Evolutionary conservation across 2,113 vertebrate genomes (phyloP), one percentile per base, ranked within the genome.

Genomic region (Bombycilla garrulus): DNA sequence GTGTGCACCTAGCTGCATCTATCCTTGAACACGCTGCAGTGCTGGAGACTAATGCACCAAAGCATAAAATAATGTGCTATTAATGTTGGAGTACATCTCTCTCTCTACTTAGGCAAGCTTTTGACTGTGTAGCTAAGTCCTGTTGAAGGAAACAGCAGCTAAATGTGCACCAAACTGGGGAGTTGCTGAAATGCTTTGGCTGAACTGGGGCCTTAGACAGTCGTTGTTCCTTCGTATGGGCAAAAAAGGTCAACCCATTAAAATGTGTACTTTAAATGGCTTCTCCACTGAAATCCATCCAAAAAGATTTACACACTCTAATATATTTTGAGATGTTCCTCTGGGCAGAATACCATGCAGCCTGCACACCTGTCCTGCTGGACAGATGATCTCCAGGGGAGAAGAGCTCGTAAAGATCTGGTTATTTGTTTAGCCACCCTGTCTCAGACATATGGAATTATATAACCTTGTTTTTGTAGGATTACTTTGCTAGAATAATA

Each of bases 401-500:
- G 71, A 94, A 93, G 93, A 88, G 79, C 53, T 71, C 81, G 71
- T 81, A 74, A 79, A 93, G 67, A 78, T 65, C 57, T 81, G 77
- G 64, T 23, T 94, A 71, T 97, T 98, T 97, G 70, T 94, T 97
- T 97, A 97, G 94, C 85, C 95, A 84, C 87, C 78, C 89, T 29
- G 4, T 91, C 84, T 95, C 69, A 87, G 47, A 78, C 95, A 94
- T 92, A 93, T 88, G 80, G 83, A 96, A 96, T 93, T 91, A 85
- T 81, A 96, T 86, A 96, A 97, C 96, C 86, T 72, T 97, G 82
- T 89, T 98, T 97, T 97, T 80, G 79, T 95, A 97, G 88, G 95
- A 96, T 91, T 96, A 95, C 89, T 97, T 96, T 97, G 92, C 95
- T 98, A 96, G 97, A 98, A 97, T 96, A 97, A 97, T 97, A 97